Conservation (phyloP, 2,113 vertebrate species). For the Chroicocephalus ridibundus region DNA sequence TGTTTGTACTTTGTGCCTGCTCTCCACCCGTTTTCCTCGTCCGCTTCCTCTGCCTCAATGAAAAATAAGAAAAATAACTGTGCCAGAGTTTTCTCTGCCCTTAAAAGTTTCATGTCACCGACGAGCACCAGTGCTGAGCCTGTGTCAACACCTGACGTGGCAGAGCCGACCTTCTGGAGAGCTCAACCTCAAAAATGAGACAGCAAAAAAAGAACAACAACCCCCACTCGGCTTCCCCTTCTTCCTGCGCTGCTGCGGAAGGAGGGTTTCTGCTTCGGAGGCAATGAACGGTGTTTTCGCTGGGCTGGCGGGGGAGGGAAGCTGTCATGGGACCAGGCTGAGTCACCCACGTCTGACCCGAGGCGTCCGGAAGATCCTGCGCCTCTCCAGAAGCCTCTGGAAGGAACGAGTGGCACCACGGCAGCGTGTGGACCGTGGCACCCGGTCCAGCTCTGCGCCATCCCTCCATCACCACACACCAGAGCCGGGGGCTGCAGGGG, state of each 20-base stretch:
- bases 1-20: background rate
- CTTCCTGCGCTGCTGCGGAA: background rate
- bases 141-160: background rate
- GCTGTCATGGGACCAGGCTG: background rate
- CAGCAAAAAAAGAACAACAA: background rate
- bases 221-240: background rate
- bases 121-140: background rate
- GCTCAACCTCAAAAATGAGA: background rate
- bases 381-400: slow-evolving; percentile 23
- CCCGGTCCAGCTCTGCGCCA: rapidly evolving
- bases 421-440: background rate
- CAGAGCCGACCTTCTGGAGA: background rate
- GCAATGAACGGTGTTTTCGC: rapidly evolving
- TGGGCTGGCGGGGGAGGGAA: background rate
- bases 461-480: background rate
- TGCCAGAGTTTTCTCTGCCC: background rate
- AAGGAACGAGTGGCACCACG: rapidly evolving
- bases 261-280: background rate
- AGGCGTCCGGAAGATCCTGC: rapidly evolving
- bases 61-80: background rate
- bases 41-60: background rate
- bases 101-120: background rate
- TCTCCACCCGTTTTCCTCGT: background rate
- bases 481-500: rapidly evolving
- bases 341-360: background rate